phyloP scores from a whole-genome alignment of 2,113 vertebrate genomes.

The Naja naja region DNA sequence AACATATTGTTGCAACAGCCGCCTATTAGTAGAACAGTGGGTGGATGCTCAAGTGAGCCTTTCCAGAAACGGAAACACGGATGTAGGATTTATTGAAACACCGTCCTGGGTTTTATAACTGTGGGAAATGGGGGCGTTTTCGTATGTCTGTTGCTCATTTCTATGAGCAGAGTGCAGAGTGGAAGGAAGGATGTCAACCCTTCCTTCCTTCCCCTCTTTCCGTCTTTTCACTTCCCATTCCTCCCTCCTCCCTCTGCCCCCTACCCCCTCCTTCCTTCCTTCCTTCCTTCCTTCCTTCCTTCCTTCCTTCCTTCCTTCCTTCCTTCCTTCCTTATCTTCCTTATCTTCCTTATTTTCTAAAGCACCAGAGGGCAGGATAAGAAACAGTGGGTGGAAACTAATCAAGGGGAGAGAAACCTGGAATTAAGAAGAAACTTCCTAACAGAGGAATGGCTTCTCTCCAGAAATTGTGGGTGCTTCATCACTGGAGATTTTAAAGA shows the following conservation, averaged over 20 bases:
- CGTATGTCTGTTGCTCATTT: not conserved
- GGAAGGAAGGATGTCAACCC: not conserved
- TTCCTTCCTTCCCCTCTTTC: not conserved
- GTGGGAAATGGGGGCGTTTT: not conserved
- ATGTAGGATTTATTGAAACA: not conserved
- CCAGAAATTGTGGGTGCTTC: too few species aligned
- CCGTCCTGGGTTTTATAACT: not conserved
- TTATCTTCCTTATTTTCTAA: too few species aligned
- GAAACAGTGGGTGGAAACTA: too few species aligned
- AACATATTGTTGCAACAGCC: not conserved
- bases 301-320: too few species aligned
- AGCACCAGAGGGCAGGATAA: too few species aligned
- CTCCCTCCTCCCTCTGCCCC: too few species aligned
- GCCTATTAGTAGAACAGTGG: not conserved
- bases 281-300: not conserved
- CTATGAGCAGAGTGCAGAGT: not conserved
- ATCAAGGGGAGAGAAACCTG: too few species aligned
- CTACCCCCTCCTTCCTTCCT: too few species aligned
- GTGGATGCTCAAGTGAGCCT: not conserved
- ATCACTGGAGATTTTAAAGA: too few species aligned
- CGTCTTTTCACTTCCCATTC: not conserved
- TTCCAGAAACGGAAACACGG: fast-evolving
- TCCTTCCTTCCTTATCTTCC: too few species aligned
- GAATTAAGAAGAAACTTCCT: too few species aligned
- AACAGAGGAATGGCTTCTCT: too few species aligned